These are phyloP conservation scores for Cichladusa arquata DNA, from an alignment of 2,113 vertebrate species.

Conservation along the genomic window DNA sequence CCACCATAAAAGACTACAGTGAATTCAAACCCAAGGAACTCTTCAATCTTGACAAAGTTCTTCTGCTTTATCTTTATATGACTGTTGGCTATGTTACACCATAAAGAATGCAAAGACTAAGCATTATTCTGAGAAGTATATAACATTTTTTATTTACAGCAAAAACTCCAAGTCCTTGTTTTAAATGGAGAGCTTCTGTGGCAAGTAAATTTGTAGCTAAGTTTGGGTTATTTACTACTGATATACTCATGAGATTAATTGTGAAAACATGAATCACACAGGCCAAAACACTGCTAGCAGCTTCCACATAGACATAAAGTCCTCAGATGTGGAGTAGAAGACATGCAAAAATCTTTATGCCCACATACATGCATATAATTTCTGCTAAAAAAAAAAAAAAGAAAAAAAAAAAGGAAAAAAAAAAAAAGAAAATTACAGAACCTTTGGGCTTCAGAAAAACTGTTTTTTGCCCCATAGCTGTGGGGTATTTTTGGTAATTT, in stretches of 20 bases:
- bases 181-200: background rate
- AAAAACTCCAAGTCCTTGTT: background rate
- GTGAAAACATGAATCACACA: background rate
- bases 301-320: background rate
- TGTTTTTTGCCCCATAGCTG: background rate
- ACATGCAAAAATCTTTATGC: background rate
- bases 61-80: background rate
- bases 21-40: background rate
- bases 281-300: background rate
- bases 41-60: background rate
- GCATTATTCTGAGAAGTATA: background rate
- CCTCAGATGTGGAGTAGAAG: background rate
- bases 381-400: too few species aligned
- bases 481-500: background rate
- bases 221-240: background rate
- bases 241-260: background rate
- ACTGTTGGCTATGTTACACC: fast-evolving
- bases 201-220: background rate
- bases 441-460: background rate
- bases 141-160: background rate
- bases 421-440: background rate
- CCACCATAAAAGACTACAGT: background rate
- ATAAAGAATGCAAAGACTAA: background rate
- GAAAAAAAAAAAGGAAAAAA: too few species aligned
- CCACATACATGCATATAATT: background rate